A percentile compares a stretch with the other conserved stretches of the same genome.
Evolutionary conservation across 1,140 invertebrate genomes (phyloP).

Genomic region (Vollenhovia emeryi): DNA sequence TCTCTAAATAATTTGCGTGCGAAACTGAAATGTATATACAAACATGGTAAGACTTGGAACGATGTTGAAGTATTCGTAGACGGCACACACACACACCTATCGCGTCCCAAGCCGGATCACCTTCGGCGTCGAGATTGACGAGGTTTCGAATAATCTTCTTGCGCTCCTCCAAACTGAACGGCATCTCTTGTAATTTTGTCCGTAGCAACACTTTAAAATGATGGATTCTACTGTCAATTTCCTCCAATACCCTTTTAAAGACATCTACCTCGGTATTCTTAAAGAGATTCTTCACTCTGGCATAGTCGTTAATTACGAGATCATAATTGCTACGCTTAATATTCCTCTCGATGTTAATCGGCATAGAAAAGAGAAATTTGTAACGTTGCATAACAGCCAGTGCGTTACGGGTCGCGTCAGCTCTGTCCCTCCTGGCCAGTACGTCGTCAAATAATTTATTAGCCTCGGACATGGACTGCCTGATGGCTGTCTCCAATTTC

Average conservation of each 20-base stretch:
- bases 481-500: slow-evolving; percentile 92
- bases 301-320: slow-evolving; percentile 99
- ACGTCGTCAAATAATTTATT: slow-evolving; percentile 98
- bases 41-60: too few species aligned
- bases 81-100: slow-evolving; percentile 85
- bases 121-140: slow-evolving; percentile 90
- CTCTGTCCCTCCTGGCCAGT: slow-evolving; percentile 95
- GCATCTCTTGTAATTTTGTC: slow-evolving; percentile 94
- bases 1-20: slow-evolving; percentile 81
- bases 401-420: slow-evolving; percentile 98
- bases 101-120: slow-evolving; percentile 97
- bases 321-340: slow-evolving; percentile 98
- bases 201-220: slow-evolving; percentile 93
- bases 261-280: slow-evolving; percentile 96
- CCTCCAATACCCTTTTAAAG: slow-evolving; percentile 94
- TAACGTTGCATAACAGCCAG: slow-evolving; percentile 96
- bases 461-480: slow-evolving; percentile 95
- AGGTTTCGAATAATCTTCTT: slow-evolving; percentile 95
- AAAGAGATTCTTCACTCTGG: slow-evolving; percentile 97
- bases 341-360: slow-evolving; percentile 96
- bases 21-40: slow-evolving; percentile 78
- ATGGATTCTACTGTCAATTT: slow-evolving; percentile 95
- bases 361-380: slow-evolving; percentile 97
- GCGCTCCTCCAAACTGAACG: slow-evolving; percentile 96
- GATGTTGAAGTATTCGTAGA: too few species aligned